phyloP scores from a whole-genome alignment of 2,888 invertebrate species.

The Hipparchia sbordonii region DNA sequence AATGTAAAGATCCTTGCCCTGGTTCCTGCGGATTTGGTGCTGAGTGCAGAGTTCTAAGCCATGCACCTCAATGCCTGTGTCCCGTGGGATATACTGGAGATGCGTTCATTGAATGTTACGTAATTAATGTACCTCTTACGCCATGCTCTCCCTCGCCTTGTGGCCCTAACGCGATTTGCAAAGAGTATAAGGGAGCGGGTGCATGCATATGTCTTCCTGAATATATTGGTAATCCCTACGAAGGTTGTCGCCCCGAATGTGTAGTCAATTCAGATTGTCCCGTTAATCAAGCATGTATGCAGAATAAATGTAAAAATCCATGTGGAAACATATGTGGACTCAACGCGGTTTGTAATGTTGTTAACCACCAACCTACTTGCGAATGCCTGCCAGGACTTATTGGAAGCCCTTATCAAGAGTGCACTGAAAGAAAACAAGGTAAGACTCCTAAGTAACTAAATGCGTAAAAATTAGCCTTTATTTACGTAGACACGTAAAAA shows the following conservation, averaged over 20 bases:
- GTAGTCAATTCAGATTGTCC: slow-evolving; percentile 88
- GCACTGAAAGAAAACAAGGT: slow-evolving; percentile 71
- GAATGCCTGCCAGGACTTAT: slow-evolving; percentile 84
- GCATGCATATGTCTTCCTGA: slow-evolving; percentile 87
- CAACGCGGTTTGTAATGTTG: slow-evolving; percentile 88
- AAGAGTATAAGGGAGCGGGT: slow-evolving; percentile 86
- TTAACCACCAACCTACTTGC: slow-evolving; percentile 88
- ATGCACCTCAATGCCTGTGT: slow-evolving; percentile 89
- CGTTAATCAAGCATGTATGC: slow-evolving; percentile 87
- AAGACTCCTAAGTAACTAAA: slow-evolving; percentile 32
- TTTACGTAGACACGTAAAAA: no score
- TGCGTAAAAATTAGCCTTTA: neutral
- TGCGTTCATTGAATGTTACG: slow-evolving; percentile 83
- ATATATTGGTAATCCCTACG: slow-evolving; percentile 89
- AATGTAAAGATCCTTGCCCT: slow-evolving; percentile 89
- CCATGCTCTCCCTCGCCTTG: slow-evolving; percentile 89
- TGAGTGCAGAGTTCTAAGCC: slow-evolving; percentile 88
- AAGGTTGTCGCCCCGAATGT: slow-evolving; percentile 90
- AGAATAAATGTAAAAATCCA: slow-evolving; percentile 89
- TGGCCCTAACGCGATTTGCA: slow-evolving; percentile 88
- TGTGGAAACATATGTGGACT: slow-evolving; percentile 89
- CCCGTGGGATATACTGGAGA: slow-evolving; percentile 84
- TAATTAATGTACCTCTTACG: slow-evolving; percentile 73
- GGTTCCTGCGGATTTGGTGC: slow-evolving; percentile 88
- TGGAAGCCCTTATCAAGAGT: slow-evolving; percentile 84